Conservation (phyloP, 64 coral and sea anemone genomes). For the Pachyseris speciosa region DNA sequence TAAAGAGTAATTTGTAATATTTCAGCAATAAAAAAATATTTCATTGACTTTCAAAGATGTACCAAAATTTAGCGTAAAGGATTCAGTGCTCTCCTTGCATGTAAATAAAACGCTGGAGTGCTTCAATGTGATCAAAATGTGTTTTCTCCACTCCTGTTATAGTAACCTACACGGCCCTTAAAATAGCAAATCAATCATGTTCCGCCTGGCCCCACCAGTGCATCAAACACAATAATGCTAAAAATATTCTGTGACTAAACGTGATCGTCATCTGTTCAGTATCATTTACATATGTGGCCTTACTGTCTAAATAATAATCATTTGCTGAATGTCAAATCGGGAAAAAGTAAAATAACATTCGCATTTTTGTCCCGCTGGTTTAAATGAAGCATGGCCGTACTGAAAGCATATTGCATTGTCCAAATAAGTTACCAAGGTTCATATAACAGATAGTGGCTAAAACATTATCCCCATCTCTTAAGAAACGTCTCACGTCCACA, state of each 20-base stretch:
- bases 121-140: not conserved
- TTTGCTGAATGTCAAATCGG: too few species aligned
- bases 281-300: too few species aligned
- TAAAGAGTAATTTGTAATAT: not conserved
- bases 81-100: not conserved
- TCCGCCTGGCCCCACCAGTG: not conserved
- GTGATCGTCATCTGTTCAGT: too few species aligned
- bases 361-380: too few species aligned
- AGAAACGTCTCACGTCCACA: not conserved
- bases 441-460: not conserved
- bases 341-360: too few species aligned
- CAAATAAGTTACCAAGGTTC: not conserved
- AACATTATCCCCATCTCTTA: not conserved
- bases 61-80: not conserved
- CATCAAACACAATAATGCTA: too few species aligned
- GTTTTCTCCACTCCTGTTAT: not conserved
- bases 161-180: too few species aligned
- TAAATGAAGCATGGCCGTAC: too few species aligned
- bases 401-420: too few species aligned
- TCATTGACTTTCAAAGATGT: not conserved
- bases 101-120: not conserved
- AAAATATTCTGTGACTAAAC: too few species aligned
- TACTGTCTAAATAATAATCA: too few species aligned
- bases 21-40: not conserved
- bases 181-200: not conserved